Base-by-base conservation (phyloP, 2,888 invertebrate genomes). In the Polyommatus icarus region DNA sequence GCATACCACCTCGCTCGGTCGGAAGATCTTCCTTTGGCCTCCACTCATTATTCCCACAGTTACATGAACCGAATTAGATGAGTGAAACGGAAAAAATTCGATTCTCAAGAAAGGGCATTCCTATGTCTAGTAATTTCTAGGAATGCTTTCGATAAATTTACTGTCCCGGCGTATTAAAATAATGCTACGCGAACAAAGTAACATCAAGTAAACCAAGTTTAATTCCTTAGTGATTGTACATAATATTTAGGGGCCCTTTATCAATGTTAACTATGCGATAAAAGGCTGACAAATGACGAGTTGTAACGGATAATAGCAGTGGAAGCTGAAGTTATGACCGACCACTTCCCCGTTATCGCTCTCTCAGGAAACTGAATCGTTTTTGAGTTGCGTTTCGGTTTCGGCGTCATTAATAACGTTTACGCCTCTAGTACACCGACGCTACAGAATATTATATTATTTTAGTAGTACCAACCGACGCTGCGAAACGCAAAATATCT, bases 281-380 rank as follows among this genome's bases (percentile, higher is more conserved):
- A 54, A 54, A 75, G 46, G 50, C 75, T 75, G 75, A 75, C 75
- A 75, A 75, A 75, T 75, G 75, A 75, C 75, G 75, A 75, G 75
- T 75, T 75, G 75, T 75, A 75, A 18, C 50, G 75, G 54, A 75
- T 75, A 75, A 75, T 75, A 15, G 75, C 75, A 29, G 75, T 75
- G 75, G 29, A 54, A 75, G 54, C 75, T 32, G 50, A 75, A 75
- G 24, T 75, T 75, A 75, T 75, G 75, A 75, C 75, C 75, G 75
- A 75, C 75, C 75, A 75, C 75, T 75, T 75, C 75, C 24, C 75
- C 50, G 54, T 54, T 75, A 75, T 75, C 75, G 75, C 75, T 20
- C 50, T 29, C 29, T 40, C 46, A 20, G 50, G 73, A 73, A 73
- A 46, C 72, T 40, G 24, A 24, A 50, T 75, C 20, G 18, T 54